phyloP scores from a whole-genome alignment of 1,140 invertebrate species.

The Chionoecetes opilio region DNA sequence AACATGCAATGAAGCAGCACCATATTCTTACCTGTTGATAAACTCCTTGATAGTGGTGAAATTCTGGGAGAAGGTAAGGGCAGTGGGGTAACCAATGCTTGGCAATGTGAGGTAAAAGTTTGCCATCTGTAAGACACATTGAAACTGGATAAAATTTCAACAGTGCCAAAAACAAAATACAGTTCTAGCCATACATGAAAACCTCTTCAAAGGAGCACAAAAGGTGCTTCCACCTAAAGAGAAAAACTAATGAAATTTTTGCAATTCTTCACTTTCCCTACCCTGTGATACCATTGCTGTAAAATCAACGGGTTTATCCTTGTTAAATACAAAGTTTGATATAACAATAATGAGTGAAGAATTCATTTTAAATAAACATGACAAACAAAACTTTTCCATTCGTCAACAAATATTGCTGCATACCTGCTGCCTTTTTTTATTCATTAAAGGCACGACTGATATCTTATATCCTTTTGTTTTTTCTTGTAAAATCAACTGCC shows the following conservation, averaged over 20 bases:
- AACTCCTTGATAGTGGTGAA: slow-evolving; percentile 55
- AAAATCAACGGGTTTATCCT: too few relatives aligned
- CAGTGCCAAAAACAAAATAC: not conserved
- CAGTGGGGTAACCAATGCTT: slow-evolving; percentile 48
- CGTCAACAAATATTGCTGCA: not conserved
- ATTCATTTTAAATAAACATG: too few relatives aligned
- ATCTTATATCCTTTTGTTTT: slow-evolving; percentile 54
- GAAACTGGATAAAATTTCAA: too few relatives aligned
- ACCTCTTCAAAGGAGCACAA: too few relatives aligned
- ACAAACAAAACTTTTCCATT: too few relatives aligned
- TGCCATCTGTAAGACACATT: slow-evolving; percentile 50
- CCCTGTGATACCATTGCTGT: too few relatives aligned
- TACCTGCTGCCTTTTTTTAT: slow-evolving; percentile 39
- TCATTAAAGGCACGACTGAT: not conserved
- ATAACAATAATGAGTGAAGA: too few relatives aligned
- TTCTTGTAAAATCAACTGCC: slow-evolving; percentile 53
- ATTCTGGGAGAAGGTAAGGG: slow-evolving; percentile 39
- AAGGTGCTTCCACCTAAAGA: too few relatives aligned
- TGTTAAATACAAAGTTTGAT: too few relatives aligned
- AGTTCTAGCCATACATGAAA: too few relatives aligned
- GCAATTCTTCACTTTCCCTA: too few relatives aligned
- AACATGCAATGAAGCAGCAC: not conserved
- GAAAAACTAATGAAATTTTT: too few relatives aligned
- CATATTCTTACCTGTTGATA: slow-evolving; percentile 51
- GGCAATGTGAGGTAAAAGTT: slow-evolving; percentile 63